Base-by-base conservation (phyloP, 2,888 invertebrate genomes). In the Lamellibrachia columna region DNA sequence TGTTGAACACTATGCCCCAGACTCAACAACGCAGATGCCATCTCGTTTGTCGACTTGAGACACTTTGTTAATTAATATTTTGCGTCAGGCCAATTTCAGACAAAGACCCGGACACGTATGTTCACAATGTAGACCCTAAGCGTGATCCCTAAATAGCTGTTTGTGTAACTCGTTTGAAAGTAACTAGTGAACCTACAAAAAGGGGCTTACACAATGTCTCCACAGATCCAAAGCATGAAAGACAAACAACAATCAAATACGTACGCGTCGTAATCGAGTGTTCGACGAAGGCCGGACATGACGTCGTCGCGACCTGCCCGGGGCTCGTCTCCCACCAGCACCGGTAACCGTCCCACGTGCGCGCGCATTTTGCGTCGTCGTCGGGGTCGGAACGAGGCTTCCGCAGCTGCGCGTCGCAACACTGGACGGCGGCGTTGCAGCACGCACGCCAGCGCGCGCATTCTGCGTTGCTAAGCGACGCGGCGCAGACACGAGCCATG, bases 331-430 rank as follows among this genome's bases (percentile, higher is more conserved):
- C 93, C 58, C 92, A 93, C 94, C 94, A 94, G 92, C 94, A 94
- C n/a, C 93, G 92, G 92, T 93, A 94, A 7, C 94, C 94, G 60
- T 94, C 94, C 94, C 94, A 94, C 4, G 93, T 93, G 28, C 91
- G 90, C 6, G 93, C 94, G 91, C 95, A 95, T 11, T 94, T 93
- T 11, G 93, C 92, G 90, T 15, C 40, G 91, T 9, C 52, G n/a
- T 53, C 75, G 58, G 11, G 11, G n/a, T 52, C 58, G 15, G 40
- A 52, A 55, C 91, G 52, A 91, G 91, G 75, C 75, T 75, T 40
- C 15, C 91, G 52, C 91, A 53, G 52, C 55, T 75, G 92, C 52
- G 28, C 8, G 60, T 40, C 90, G 53, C 90, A 90, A 52, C 92
- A 92, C 15, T 90, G 7, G 75, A 40, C 52, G 52, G 90, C 75